Evolutionary conservation across 2,797 vertebrate species (phyloP).

Genomic region (Myotis daubentonii): DNA sequence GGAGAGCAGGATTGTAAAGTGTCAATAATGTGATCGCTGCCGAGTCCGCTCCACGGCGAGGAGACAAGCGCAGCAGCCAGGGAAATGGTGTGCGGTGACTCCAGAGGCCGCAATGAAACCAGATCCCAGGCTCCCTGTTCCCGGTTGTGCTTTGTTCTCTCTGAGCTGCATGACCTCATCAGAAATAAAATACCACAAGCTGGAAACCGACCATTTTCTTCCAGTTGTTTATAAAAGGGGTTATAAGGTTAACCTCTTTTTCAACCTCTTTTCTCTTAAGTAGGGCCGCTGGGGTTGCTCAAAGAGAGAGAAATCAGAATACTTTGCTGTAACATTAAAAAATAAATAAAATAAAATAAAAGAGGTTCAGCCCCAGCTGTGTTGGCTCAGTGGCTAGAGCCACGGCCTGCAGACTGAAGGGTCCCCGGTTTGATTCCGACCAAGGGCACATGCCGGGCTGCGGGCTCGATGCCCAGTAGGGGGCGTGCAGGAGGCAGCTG

Average conservation of each 20-base stretch:
- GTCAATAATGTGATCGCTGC: neutral
- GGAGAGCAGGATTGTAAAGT: neutral
- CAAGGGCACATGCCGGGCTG: neutral
- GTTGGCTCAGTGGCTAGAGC: neutral
- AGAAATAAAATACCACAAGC: neutral
- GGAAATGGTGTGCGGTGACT: neutral
- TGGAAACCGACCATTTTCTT: neutral
- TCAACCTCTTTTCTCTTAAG: slow-evolving; percentile 3
- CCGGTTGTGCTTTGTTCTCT: neutral
- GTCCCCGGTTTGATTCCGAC: neutral
- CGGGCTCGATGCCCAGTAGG: neutral
- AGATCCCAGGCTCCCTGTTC: neutral
- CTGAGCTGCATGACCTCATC: neutral
- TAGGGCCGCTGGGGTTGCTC: neutral
- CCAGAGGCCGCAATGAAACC: neutral
- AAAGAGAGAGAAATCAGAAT: slow-evolving; percentile 7
- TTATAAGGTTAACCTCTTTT: slow-evolving; percentile 30
- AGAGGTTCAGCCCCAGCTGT: neutral
- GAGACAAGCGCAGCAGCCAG: neutral
- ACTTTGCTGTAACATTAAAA: neutral
- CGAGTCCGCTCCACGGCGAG: neutral
- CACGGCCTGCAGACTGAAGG: neutral
- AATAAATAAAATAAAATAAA: too few species aligned
- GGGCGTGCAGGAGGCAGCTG: neutral
- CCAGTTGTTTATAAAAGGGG: slow-evolving; percentile 1